Conservation (phyloP, 2,797 vertebrate species). For the Saxicola maurus region DNA sequence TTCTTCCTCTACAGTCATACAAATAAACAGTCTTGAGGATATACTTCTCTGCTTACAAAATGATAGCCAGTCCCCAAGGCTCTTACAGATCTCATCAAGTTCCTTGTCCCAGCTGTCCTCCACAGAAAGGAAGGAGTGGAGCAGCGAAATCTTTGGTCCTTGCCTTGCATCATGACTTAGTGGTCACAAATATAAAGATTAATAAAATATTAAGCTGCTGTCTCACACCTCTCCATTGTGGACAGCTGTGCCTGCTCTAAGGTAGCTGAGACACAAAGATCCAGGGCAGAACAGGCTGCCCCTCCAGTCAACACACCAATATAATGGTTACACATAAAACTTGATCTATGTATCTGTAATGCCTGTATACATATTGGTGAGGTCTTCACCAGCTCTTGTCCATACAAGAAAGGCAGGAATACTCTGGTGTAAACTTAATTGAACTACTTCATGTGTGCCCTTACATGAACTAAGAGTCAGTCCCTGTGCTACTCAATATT, state of each 20-base stretch:
- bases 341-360: background rate
- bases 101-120: background rate
- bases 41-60: background rate
- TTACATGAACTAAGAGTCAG: background rate
- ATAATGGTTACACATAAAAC: background rate
- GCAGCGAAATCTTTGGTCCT: background rate
- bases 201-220: too few relatives aligned
- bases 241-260: background rate
- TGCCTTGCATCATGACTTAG: background rate
- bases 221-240: background rate
- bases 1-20: background rate
- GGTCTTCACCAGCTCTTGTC: background rate
- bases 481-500: background rate
- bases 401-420: background rate
- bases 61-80: background rate
- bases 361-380: fast-evolving
- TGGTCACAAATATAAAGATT: background rate
- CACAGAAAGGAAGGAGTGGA: background rate
- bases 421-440: background rate
- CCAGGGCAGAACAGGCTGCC: background rate
- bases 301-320: background rate
- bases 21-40: slow-evolving; percentile 1
- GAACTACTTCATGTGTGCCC: background rate
- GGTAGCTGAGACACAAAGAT: background rate
- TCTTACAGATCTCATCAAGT: background rate